A percentile compares a stretch with the other conserved stretches of the same genome.
These are phyloP conservation scores for Sialia sialis DNA, from an alignment of 2,113 vertebrate species.

Conservation along the genomic window DNA sequence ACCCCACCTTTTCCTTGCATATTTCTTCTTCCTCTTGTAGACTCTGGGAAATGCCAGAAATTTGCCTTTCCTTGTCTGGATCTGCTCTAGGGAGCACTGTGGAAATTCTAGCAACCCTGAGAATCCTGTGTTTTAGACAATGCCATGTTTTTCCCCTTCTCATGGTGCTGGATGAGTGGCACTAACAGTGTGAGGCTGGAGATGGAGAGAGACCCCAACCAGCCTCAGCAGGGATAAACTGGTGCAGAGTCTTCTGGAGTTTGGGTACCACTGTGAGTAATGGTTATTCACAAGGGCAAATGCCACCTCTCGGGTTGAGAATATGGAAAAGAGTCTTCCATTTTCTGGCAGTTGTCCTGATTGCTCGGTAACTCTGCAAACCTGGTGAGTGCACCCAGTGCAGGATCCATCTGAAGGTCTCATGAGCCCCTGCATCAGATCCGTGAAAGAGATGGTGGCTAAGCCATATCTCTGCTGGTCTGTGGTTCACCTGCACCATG, in stretches of 20 bases:
- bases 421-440: rapidly evolving
- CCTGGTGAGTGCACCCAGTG: neutral
- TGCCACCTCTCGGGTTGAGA: neutral
- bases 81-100: neutral
- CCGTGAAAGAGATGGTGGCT: neutral
- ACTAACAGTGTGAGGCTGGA: neutral
- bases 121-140: neutral
- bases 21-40: neutral
- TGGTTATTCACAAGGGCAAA: neutral
- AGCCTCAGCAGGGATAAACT: rapidly evolving
- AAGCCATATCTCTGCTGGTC: rapidly evolving
- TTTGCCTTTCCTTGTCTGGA: neutral
- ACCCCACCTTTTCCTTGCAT: rapidly evolving
- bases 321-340: neutral
- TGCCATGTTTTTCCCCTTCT: neutral
- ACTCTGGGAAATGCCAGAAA: neutral
- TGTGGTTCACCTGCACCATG: neutral
- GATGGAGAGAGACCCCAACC: neutral
- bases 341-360: neutral
- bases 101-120: neutral
- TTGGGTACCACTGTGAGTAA: neutral
- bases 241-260: neutral
- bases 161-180: rapidly evolving
- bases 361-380: neutral
- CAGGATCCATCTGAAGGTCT: neutral